Conservation (phyloP, 2,113 vertebrate genomes). For the Vanacampus margaritifer region DNA sequence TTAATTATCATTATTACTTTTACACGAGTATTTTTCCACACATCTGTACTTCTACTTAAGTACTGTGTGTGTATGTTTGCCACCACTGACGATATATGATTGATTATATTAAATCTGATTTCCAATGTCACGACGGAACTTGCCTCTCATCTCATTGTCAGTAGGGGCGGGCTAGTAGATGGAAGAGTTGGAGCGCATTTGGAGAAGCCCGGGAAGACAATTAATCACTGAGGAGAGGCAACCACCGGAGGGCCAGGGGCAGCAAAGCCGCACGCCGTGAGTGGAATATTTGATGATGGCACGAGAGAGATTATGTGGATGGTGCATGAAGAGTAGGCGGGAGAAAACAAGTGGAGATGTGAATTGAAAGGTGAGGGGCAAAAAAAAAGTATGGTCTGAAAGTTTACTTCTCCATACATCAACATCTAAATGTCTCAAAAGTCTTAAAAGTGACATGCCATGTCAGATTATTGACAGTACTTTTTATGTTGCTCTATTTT, state of each 20-base stretch:
- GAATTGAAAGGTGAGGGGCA: not conserved
- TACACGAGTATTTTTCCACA: no score
- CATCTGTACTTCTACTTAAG: not conserved
- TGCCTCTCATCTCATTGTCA: constrained; percentile 9
- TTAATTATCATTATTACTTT: no score
- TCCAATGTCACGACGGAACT: not conserved
- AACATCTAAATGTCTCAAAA: not conserved
- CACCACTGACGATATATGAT: not conserved
- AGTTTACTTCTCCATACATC: not conserved
- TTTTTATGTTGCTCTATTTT: not conserved
- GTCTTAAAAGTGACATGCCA: no score
- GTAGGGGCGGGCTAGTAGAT: not conserved
- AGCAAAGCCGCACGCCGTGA: constrained; percentile 6
- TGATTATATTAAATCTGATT: not conserved
- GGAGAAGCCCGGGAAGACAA: constrained; percentile 30
- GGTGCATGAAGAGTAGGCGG: constrained; percentile 6
- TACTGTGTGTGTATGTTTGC: not conserved
- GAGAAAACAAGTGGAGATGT: not conserved
- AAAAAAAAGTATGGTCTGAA: not conserved
- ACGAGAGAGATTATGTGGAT: not conserved
- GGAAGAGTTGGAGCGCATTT: constrained; percentile 5
- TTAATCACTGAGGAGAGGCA: constrained; percentile 35
- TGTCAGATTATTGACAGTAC: not conserved
- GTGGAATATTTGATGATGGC: constrained; percentile 12
- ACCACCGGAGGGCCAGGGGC: constrained; percentile 18